Conservation (phyloP, 1,140 invertebrate species). For the Micrasema minimum region DNA sequence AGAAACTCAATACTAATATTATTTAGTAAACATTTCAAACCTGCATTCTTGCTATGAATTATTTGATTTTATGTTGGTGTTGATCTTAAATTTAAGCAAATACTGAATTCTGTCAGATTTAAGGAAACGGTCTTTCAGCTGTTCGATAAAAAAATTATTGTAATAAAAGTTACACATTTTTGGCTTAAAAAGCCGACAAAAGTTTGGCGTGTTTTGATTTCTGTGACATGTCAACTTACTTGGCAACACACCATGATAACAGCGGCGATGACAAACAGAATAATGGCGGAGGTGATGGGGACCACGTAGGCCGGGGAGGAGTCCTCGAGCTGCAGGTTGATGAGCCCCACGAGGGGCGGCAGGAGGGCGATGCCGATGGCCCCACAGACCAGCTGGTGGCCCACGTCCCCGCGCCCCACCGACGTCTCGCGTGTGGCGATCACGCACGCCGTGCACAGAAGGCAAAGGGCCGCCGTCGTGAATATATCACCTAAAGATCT, state of each 20-base stretch:
- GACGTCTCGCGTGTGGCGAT: slow-evolving; percentile 83
- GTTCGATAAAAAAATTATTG: too few species aligned
- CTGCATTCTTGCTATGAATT: too few species aligned
- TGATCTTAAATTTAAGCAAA: too few species aligned
- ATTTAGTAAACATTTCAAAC: too few species aligned
- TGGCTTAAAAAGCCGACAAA: too few species aligned
- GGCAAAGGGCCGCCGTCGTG: slow-evolving; percentile 74
- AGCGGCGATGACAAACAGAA: slow-evolving; percentile 72
- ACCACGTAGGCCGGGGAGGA: slow-evolving; percentile 62
- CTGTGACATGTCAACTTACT: too few species aligned
- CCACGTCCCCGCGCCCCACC: slow-evolving; percentile 80
- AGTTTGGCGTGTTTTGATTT: too few species aligned
- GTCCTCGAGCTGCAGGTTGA: slow-evolving; percentile 57
- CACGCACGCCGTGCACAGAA: slow-evolving; percentile 81
- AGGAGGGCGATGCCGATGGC: slow-evolving; percentile 78
- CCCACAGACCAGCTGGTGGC: slow-evolving; percentile 81
- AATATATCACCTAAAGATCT: slow-evolving; percentile 82
- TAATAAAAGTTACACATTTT: too few species aligned
- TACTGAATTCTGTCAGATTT: too few species aligned
- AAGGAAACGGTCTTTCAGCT: too few species aligned
- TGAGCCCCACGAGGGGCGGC: slow-evolving; percentile 73
- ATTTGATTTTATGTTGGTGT: too few species aligned
- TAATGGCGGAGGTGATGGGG: slow-evolving; percentile 70
- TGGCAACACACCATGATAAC: slow-evolving; percentile 72
- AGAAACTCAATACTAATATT: too few species aligned